Conservation (phyloP, 2,888 invertebrate genomes). For the Diaprepes abbreviatus region DNA sequence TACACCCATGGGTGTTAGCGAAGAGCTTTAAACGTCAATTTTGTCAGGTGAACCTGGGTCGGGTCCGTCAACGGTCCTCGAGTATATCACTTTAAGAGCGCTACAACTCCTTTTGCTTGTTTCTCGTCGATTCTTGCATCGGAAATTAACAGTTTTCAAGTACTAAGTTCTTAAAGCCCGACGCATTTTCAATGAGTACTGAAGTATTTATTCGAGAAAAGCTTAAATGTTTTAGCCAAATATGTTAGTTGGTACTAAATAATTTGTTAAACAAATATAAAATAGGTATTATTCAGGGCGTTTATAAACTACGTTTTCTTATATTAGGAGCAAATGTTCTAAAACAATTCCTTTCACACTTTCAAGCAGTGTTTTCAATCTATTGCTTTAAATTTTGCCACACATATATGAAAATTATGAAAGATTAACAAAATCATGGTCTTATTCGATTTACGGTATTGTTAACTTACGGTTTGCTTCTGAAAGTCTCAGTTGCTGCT, state of each 20-base stretch:
- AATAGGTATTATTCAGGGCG: slow-evolving; percentile 25
- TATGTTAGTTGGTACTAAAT: slow-evolving; percentile 24
- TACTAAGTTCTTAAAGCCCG: slow-evolving; percentile 43
- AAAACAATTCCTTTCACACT: neutral
- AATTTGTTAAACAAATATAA: slow-evolving; percentile 27
- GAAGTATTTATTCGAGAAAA: slow-evolving; percentile 33
- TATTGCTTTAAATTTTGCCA: too few relatives aligned
- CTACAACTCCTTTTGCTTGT: slow-evolving; percentile 42
- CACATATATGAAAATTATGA: too few relatives aligned
- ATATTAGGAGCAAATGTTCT: neutral
- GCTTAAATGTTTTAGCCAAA: slow-evolving; percentile 42
- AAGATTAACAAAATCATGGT: too few relatives aligned
- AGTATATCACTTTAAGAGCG: slow-evolving; percentile 35
- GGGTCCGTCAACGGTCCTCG: slow-evolving; percentile 44
- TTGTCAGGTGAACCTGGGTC: slow-evolving; percentile 41
- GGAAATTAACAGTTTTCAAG: slow-evolving; percentile 47
- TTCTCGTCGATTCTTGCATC: slow-evolving; percentile 40
- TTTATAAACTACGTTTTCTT: slow-evolving; percentile 25
- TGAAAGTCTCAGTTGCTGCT: too few relatives aligned
- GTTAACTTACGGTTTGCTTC: too few relatives aligned
- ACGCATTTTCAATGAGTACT: slow-evolving; percentile 40
- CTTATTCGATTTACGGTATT: too few relatives aligned
- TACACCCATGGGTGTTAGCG: slow-evolving; percentile 28
- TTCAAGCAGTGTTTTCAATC: too few relatives aligned
- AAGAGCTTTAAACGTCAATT: slow-evolving; percentile 29